Base-by-base conservation (phyloP, 2,888 invertebrate genomes). In the Galeruca laticollis region DNA sequence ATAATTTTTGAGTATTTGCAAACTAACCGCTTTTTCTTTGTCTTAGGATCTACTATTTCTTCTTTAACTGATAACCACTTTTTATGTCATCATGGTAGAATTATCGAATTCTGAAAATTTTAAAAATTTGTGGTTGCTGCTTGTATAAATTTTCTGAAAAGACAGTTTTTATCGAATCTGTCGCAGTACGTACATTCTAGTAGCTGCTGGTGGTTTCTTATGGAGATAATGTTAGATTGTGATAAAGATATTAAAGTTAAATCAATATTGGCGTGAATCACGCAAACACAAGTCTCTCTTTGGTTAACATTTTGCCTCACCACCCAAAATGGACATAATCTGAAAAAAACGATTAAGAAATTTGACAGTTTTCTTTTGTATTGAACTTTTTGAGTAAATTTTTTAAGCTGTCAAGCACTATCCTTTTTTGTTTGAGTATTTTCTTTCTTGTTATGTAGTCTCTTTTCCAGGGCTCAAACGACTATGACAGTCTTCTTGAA, bases 91-190 rank as follows among this genome's bases (percentile, higher is more conserved):
- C 13, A 20, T 21, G 26, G 11, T 43, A 26, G 20, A 18, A 54
- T 64, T 64, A 56, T 64, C 40, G 31, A 54, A 47, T 37, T 56
- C 64, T 11, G 2, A 21, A 26, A 37, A 56, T 54, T 18, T 15
- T 40, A 64, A 31, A 56, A 37, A 37, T 26, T 64, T 64, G 26
- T 13, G 18, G 9, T 40, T 26, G 26, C 54, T 56, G 40, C 40
- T 56, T 37, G 35, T 26, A 37, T 56, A n/a, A n/a, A 64, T 33
- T 52, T 56, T 64, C 64, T 54, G 10, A 40, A 52, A 52, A 56
- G 37, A 15, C 64, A 63, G 26, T 43, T 43, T 64, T 64, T 56
- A 21, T 52, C 26, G 56, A 56, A 56, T 26, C 64, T 35, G 40
- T 64, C 43, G 54, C 64, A 64, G 31, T 56, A 56, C 9, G 40